These are phyloP conservation scores for Danio jaintianensis DNA, from an alignment of 2,797 vertebrate species.

Conservation along the genomic window DNA sequence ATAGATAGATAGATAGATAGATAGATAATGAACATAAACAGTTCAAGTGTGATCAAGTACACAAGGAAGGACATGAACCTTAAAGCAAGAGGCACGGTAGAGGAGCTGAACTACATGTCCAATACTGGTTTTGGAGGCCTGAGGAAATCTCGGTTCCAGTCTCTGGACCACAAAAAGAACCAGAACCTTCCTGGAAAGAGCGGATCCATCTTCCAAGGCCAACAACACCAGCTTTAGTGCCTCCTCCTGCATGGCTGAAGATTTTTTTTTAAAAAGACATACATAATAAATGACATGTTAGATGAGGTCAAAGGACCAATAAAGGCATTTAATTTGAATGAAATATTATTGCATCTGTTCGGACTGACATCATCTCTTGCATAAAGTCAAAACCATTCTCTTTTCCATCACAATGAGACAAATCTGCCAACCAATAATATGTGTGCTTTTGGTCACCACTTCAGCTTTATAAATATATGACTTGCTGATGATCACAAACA, in stretches of 20 bases:
- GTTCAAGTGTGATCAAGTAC: background rate
- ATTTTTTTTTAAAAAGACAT: background rate
- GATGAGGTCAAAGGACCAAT: no score
- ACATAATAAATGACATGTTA: no score
- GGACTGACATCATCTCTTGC: slow-evolving; percentile 80
- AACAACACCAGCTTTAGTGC: slow-evolving; percentile 96
- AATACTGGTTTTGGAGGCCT: slow-evolving; percentile 99
- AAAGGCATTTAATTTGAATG: slow-evolving; percentile 65
- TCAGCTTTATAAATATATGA: no score
- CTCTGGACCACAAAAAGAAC: slow-evolving; percentile 99
- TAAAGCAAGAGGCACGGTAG: slow-evolving; percentile 98
- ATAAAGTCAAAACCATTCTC: no score
- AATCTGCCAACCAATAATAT: background rate
- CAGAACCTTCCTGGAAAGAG: slow-evolving; percentile 95
- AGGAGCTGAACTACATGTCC: slow-evolving; percentile 99
- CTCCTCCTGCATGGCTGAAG: slow-evolving; percentile 97
- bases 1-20: no score
- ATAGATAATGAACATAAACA: background rate
- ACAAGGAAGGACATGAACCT: slow-evolving; percentile 78
- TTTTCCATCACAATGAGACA: background rate
- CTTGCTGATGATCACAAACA: no score
- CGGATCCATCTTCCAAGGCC: slow-evolving; percentile 96
- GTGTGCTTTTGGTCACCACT: background rate
- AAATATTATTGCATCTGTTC: background rate
- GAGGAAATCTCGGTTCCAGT: slow-evolving; percentile 96